Conservation (phyloP, 2,888 invertebrate genomes). For the Scaptomyza parva region DNA sequence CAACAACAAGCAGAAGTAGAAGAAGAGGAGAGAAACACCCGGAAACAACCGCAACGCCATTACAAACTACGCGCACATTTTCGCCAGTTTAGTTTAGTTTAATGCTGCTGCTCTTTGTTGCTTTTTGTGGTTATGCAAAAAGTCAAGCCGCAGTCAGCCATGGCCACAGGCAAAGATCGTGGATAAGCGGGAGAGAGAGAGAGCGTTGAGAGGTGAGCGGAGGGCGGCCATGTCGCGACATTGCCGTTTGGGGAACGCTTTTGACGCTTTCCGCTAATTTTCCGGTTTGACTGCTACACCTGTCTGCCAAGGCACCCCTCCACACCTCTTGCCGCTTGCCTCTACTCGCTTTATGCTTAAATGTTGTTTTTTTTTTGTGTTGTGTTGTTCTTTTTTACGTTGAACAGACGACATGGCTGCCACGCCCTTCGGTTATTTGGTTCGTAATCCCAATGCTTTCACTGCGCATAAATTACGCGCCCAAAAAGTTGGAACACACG, state of each 20-base stretch:
- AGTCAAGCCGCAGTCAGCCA: conserved; percentile 39
- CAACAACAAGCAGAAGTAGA: conserved; percentile 50
- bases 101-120: conserved; percentile 18
- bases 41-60: conserved; percentile 37
- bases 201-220: conserved; percentile 5
- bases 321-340: background rate
- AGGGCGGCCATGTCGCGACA: conserved; percentile 63
- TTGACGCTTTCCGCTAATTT: conserved; percentile 81
- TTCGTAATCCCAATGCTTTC: conserved; percentile 73
- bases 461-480: conserved; percentile 78
- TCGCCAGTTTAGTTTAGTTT: conserved; percentile 56
- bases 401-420: conserved; percentile 41
- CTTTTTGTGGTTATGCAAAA: conserved; percentile 68
- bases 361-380: conserved; percentile 21
- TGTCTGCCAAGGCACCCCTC: conserved; percentile 53
- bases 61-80: conserved; percentile 74
- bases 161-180: background rate
- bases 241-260: conserved; percentile 77
- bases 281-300: conserved; percentile 77
- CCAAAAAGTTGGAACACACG: conserved; percentile 58
- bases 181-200: background rate
- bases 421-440: conserved; percentile 48
- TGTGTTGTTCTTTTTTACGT: conserved; percentile 25
- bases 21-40: conserved; percentile 15
- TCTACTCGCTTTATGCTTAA: background rate